Evolutionary conservation across 2,797 vertebrate genomes (phyloP), one percentile per base, ranked within the genome.

Genomic region (Naso thynnoides): DNA sequence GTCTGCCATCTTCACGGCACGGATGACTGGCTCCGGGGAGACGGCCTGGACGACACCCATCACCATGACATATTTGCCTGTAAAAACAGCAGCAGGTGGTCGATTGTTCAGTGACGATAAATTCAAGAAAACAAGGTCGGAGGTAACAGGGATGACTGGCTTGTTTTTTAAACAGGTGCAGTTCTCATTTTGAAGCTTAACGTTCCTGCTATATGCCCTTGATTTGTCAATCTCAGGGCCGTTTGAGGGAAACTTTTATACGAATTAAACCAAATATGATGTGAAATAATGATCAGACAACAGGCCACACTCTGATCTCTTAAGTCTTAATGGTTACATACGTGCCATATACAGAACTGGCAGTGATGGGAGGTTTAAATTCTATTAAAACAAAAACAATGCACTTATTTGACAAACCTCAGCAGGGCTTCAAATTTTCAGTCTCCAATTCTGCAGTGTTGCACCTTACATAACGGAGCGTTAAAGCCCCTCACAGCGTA

Each of bases 41-140:
- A 91, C 85, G 0, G 91, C 87, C 79, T 94, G 91, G 55, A 97
- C 81, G 68, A 94, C 64, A 0, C 96, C 97, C 96, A 98, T 96
- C 75, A 97, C 95, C 97, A 97, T 97, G 66, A 97, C 96, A 11
- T 97, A 97, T 85, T 95, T 97, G 31, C 96, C 96, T 97, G 79
- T 14, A 65, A 70, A 66, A 76, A 41, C 63, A 61, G 44, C 53
- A 68, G 66, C 53, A 61, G 68, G 23, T 70, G 76, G 70, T 67
- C n/a, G 15, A 73, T 41, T 77, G 56, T 60, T 66, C 56, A 44
- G 56, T 33, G 36, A 23, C 54, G 66, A 73, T 6, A 15, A 52
- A 67, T 29, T 65, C 31, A 23, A n/a, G 49, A 23, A 11, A 24
- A 49, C 47, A 13, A 49, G 47, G 56, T 65, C 0, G 6, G 18